Percentiles rank a stretch among this genome's conserved stretches.
These are phyloP conservation scores for Philopotamus ludificatus DNA, from an alignment of 1,140 invertebrate genomes.

Conservation along the genomic window DNA sequence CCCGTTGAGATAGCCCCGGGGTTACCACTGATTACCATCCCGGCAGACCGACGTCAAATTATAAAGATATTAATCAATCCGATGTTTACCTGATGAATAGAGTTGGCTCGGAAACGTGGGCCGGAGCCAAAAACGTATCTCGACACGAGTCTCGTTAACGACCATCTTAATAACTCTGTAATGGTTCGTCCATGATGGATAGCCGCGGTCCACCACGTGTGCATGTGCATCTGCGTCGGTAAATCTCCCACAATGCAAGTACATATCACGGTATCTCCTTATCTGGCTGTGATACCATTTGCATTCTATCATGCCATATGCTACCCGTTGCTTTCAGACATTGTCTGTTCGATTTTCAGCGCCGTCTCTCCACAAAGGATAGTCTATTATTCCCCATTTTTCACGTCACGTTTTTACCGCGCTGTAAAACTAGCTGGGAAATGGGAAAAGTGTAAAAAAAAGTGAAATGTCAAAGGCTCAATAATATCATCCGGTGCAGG, in stretches of 20 bases:
- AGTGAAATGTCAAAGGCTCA: neutral
- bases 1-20: neutral
- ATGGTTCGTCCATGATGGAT: conserved; percentile 7
- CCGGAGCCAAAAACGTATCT: neutral
- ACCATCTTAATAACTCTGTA: conserved; percentile 11
- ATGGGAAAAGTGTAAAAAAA: neutral
- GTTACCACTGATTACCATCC: neutral
- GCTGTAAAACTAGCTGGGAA: neutral
- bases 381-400: no score
- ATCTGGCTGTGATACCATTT: no score
- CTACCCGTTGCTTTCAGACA: no score
- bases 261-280: no score
- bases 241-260: no score
- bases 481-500: conserved; percentile 12
- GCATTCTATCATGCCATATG: no score
- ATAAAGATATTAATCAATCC: conserved; percentile 13
- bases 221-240: no score
- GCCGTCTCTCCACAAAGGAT: no score
- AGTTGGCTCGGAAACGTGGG: neutral
- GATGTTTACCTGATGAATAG: conserved; percentile 9
- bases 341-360: no score
- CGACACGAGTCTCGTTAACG: neutral
- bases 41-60: conserved; percentile 3
- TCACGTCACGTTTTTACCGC: neutral
- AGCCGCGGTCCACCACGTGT: no score